These are phyloP conservation scores for Laticauda laticaudata DNA, from an alignment of 2,113 vertebrate species.

Conservation along the genomic window DNA sequence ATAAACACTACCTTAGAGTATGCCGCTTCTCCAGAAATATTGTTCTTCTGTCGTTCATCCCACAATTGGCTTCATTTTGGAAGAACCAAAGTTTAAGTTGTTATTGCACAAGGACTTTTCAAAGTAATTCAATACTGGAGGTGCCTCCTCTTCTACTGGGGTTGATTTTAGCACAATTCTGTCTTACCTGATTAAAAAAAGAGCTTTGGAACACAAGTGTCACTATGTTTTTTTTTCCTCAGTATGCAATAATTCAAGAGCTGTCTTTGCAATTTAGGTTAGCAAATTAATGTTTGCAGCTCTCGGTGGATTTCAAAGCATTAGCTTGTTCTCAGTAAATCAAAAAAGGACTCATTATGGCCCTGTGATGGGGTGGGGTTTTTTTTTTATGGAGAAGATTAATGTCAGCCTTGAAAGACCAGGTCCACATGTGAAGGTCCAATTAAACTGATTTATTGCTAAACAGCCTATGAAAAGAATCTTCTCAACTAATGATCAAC, in stretches of 20 bases:
- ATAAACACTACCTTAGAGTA: no score
- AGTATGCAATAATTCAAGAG: slow-evolving; percentile 22
- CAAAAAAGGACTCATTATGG: slow-evolving; percentile 3
- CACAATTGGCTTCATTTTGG: neutral
- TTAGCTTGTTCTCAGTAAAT: slow-evolving; percentile 8
- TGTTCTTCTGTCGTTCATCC: neutral
- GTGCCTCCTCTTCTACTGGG: neutral
- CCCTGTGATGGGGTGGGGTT: neutral
- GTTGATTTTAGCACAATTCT: neutral
- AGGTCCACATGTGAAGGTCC: neutral
- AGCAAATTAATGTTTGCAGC: slow-evolving; percentile 16
- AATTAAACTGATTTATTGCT: neutral
- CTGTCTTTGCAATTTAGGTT: slow-evolving; percentile 4
- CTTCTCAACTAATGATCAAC: no score
- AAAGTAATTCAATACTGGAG: neutral
- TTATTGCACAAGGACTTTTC: neutral
- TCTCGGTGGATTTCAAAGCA: slow-evolving; percentile 2
- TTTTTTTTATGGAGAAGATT: neutral
- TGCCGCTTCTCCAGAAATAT: neutral
- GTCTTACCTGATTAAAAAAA: neutral
- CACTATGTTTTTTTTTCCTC: neutral
- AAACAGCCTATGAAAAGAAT: neutral
- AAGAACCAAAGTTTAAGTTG: slow-evolving; percentile 5
- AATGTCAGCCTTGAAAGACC: neutral
- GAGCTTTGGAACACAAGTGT: neutral